Evolutionary conservation across 2,797 vertebrate genomes (phyloP).

Genomic region (Apodemus agrarius): DNA sequence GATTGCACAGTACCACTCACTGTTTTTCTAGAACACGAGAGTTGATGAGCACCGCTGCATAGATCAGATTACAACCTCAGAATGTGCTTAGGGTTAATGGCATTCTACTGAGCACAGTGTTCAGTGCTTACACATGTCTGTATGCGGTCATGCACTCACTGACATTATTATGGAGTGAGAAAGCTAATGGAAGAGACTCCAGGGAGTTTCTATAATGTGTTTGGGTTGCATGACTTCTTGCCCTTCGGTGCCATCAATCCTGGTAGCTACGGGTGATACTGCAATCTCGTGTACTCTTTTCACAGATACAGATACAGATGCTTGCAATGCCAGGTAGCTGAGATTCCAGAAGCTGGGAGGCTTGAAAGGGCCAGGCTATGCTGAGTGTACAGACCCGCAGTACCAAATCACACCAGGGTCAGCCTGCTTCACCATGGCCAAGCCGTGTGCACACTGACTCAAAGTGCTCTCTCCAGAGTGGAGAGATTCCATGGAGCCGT

Average conservation of each 20-base stretch:
- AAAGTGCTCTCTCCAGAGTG: neutral
- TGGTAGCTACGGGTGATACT: neutral
- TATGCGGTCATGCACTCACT: fast-evolving
- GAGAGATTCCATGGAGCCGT: neutral
- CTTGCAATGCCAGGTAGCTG: neutral
- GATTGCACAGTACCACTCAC: neutral
- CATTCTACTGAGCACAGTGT: too few species aligned
- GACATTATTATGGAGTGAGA: neutral
- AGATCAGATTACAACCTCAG: neutral
- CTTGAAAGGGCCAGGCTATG: neutral
- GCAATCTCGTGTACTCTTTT: neutral
- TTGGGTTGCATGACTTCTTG: neutral
- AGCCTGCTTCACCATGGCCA: neutral
- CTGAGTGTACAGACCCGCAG: neutral
- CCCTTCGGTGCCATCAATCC: neutral
- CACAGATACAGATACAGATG: neutral
- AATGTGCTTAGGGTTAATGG: neutral
- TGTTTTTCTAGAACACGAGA: neutral
- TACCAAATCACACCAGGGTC: neutral
- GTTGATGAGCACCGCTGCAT: neutral
- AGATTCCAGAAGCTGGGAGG: neutral
- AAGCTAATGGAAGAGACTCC: neutral
- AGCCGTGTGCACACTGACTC: neutral
- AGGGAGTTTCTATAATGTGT: neutral
- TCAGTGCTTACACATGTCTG: neutral